These are phyloP conservation scores for Antechinus flavipes DNA, from an alignment of 2,113 vertebrate species.

Conservation along the genomic window DNA sequence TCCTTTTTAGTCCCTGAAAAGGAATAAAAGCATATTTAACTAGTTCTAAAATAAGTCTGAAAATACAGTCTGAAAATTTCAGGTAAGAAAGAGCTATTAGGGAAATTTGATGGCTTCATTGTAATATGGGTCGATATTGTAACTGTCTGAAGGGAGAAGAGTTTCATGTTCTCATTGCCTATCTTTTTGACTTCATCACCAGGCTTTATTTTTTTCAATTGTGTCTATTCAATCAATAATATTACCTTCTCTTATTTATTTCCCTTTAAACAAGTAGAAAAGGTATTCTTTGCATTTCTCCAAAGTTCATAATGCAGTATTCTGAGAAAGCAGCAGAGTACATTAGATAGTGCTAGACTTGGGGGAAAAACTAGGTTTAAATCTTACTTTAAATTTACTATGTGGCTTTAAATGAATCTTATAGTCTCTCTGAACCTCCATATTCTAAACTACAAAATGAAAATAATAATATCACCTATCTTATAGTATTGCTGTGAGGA, in stretches of 20 bases:
- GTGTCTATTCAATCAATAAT: neutral
- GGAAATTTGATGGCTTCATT: slow-evolving; percentile 11
- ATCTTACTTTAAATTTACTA: neutral
- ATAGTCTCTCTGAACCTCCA: neutral
- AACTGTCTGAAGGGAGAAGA: neutral
- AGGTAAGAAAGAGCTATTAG: neutral
- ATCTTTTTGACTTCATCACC: neutral
- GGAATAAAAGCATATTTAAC: neutral
- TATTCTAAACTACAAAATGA: neutral
- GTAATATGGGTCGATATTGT: neutral
- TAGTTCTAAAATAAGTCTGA: neutral
- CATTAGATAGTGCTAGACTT: neutral
- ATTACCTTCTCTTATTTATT: neutral
- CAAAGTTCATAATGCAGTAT: neutral
- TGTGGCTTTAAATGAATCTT: neutral
- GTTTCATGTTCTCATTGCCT: slow-evolving; percentile 29
- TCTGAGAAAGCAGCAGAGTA: neutral
- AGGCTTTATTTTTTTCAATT: neutral
- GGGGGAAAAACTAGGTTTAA: neutral
- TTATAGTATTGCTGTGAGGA: neutral
- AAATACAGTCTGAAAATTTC: neutral
- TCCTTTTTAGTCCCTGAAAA: neutral
- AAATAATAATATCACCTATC: neutral
- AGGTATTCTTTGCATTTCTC: neutral
- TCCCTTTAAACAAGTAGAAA: neutral